phyloP scores from a whole-genome alignment of 2,888 invertebrate genomes.

The Phengaris alcon region DNA sequence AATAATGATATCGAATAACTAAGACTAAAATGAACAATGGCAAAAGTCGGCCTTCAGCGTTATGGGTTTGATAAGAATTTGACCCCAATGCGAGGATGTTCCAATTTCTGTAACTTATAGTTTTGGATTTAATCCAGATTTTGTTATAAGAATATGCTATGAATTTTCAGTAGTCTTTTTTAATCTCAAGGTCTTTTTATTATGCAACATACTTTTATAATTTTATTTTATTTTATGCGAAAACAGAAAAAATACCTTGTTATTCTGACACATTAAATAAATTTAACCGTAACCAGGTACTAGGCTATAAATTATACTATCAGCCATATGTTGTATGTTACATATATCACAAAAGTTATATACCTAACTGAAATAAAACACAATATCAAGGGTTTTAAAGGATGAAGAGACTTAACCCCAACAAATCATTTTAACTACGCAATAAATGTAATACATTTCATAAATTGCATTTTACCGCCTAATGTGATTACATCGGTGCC shows the following conservation, averaged over 20 bases:
- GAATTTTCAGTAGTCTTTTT: not conserved
- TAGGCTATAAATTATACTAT: no score
- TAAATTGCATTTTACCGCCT: conserved; percentile 26
- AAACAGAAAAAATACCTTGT: no score
- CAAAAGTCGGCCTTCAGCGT: conserved; percentile 24
- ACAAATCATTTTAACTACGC: conserved; percentile 6
- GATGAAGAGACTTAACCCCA: not conserved
- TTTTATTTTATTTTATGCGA: not conserved
- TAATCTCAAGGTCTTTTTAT: not conserved
- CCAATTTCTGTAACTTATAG: conserved; percentile 25
- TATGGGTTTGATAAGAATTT: conserved; percentile 27
- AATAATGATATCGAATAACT: conserved; percentile 23
- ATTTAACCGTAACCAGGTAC: no score
- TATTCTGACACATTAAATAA: no score
- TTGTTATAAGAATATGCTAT: not conserved
- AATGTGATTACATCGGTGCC: conserved; percentile 23
- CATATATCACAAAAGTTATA: no score
- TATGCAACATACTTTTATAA: not conserved
- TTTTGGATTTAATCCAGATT: conserved; percentile 31
- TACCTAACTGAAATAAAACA: no score
- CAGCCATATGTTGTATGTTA: no score
- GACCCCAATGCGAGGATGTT: conserved; percentile 27
- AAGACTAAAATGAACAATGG: conserved; percentile 20
- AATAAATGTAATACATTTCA: conserved; percentile 21
- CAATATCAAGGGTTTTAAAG: not conserved